Evolutionary conservation across 2,797 vertebrate genomes (phyloP).

Genomic region (Halcyon chelicuti): DNA sequence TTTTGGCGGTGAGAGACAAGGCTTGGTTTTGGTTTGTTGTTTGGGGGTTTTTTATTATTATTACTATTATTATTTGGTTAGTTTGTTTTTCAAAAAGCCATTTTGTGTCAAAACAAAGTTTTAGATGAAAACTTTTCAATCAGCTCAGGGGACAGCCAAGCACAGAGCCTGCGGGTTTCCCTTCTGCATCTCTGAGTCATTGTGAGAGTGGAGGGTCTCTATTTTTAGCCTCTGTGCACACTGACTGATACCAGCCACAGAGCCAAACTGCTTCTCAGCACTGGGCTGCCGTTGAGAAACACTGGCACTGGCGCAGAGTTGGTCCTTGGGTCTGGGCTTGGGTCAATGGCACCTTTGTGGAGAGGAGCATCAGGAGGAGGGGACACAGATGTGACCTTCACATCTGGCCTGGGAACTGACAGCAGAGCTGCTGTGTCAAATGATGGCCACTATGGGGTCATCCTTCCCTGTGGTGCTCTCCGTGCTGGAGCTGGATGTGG

Average conservation of each 20-base stretch:
- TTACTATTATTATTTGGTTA: background rate
- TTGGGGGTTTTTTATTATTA: too few species aligned
- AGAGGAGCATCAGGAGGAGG: background rate
- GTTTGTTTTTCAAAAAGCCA: background rate
- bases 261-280: background rate
- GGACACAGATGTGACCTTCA: background rate
- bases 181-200: constrained; percentile 70
- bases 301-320: accelerated
- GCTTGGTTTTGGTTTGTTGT: accelerated
- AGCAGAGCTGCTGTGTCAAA: background rate
- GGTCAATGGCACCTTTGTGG: background rate
- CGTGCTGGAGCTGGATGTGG: background rate
- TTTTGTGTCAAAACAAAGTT: constrained; percentile 45
- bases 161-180: constrained; percentile 59
- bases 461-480: accelerated
- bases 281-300: accelerated
- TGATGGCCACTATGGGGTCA: accelerated
- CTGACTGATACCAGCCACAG: constrained; percentile 35
- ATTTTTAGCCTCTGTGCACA: constrained; percentile 62
- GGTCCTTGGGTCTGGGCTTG: background rate
- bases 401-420: background rate
- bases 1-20: background rate
- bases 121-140: constrained; percentile 5
- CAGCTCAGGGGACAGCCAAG: background rate
- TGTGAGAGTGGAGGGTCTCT: constrained; percentile 59